These are phyloP conservation scores for Myodes glareolus DNA, from an alignment of 2,113 vertebrate species.

Conservation along the genomic window DNA sequence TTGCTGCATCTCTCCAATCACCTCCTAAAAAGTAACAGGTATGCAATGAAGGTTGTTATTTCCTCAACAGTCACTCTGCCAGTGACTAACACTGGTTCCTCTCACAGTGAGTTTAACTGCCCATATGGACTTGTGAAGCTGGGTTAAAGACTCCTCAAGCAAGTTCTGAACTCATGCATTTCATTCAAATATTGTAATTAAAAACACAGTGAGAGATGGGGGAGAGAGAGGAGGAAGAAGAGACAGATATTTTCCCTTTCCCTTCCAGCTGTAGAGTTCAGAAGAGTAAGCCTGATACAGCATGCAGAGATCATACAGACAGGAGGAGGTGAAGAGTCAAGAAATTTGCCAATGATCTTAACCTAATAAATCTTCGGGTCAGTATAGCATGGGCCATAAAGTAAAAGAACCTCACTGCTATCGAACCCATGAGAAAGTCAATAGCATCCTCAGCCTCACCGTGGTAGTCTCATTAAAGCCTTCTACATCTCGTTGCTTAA, in stretches of 20 bases:
- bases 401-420: neutral
- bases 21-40: neutral
- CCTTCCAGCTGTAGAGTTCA: neutral
- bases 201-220: neutral
- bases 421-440: conserved; percentile 17
- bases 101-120: neutral
- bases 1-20: neutral
- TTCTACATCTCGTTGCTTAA: conserved; percentile 17
- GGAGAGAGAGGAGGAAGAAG: neutral
- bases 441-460: neutral
- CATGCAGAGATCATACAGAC: neutral
- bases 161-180: neutral
- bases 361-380: conserved; percentile 45
- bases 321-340: neutral
- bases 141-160: neutral
- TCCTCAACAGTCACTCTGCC: neutral
- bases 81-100: neutral
- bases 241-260: neutral
- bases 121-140: neutral
- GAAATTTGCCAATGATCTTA: neutral
- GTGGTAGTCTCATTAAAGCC: conserved; percentile 10
- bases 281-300: neutral
- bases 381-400: neutral
- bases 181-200: neutral
- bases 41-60: neutral